phyloP scores from a whole-genome alignment of 2,113 vertebrate species.

The Calcarius ornatus region DNA sequence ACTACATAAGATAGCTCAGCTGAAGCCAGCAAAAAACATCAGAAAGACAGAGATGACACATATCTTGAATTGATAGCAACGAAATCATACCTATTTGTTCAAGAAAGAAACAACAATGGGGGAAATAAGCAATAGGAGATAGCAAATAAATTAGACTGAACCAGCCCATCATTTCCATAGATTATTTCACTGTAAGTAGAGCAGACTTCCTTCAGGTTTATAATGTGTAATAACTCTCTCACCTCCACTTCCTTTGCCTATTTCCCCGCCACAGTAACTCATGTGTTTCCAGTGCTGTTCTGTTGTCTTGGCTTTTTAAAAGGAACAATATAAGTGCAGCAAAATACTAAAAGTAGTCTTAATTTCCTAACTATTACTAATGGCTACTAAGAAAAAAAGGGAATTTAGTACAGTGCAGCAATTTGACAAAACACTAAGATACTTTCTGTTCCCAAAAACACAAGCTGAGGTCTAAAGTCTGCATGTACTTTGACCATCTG shows the following conservation, averaged over 20 bases:
- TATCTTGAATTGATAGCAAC: neutral
- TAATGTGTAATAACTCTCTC: accelerated
- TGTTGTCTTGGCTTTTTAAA: neutral
- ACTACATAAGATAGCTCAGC: neutral
- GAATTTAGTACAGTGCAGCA: neutral
- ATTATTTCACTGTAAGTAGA: neutral
- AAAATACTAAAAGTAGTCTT: neutral
- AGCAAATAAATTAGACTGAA: neutral
- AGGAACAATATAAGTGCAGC: neutral
- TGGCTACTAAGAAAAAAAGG: neutral
- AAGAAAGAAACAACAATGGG: neutral
- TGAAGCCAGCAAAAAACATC: conserved; percentile 37
- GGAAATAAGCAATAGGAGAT: neutral
- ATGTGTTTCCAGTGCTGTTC: neutral
- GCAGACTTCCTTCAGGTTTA: neutral
- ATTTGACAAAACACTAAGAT: neutral
- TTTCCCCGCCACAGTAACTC: neutral
- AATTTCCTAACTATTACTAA: neutral
- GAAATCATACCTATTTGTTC: conserved; percentile 5
- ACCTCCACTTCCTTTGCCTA: neutral
- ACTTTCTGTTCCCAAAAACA: neutral
- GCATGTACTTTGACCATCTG: accelerated
- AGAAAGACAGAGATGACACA: neutral
- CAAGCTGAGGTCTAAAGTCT: neutral
- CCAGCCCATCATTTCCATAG: neutral